Evolutionary conservation across 2,888 invertebrate species (phyloP).

Genomic region (Drosophila mayaguana): DNA sequence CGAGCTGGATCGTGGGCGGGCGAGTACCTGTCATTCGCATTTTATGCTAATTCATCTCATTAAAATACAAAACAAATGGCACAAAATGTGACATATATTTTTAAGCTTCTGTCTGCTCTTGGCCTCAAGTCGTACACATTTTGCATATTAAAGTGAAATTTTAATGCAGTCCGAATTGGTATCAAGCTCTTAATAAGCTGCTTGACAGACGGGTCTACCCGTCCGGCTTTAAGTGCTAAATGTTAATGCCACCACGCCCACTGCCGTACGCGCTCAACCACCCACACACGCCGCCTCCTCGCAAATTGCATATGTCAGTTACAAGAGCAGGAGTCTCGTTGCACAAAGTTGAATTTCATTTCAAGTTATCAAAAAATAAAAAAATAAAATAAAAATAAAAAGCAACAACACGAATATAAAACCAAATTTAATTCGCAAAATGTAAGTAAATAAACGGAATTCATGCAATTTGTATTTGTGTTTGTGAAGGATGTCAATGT

Average conservation of each 20-base stretch:
- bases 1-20: neutral
- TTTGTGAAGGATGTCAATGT: slow-evolving; percentile 23
- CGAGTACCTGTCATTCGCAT: slow-evolving; percentile 65
- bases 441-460: slow-evolving; percentile 47
- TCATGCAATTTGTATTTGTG: slow-evolving; percentile 30
- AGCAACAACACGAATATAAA: neutral
- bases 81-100: slow-evolving; percentile 65
- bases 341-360: slow-evolving; percentile 61
- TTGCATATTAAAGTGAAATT: slow-evolving; percentile 62
- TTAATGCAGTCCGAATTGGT: slow-evolving; percentile 60
- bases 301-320: slow-evolving; percentile 75
- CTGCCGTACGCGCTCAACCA: neutral
- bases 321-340: slow-evolving; percentile 40
- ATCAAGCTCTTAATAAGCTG: slow-evolving; percentile 42
- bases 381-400: neutral
- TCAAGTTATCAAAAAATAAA: slow-evolving; percentile 24
- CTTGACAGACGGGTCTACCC: slow-evolving; percentile 33
- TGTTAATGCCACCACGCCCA: slow-evolving; percentile 12
- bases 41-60: slow-evolving; percentile 80
- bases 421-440: slow-evolving; percentile 26
- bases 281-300: slow-evolving; percentile 2
- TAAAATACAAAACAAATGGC: slow-evolving; percentile 71
- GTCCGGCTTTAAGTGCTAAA: slow-evolving; percentile 14
- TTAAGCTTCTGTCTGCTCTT: slow-evolving; percentile 36
- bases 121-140: slow-evolving; percentile 41